These are phyloP conservation scores for Dendrolimus punctatus DNA, from an alignment of 1,140 invertebrate species.

Conservation along the genomic window DNA sequence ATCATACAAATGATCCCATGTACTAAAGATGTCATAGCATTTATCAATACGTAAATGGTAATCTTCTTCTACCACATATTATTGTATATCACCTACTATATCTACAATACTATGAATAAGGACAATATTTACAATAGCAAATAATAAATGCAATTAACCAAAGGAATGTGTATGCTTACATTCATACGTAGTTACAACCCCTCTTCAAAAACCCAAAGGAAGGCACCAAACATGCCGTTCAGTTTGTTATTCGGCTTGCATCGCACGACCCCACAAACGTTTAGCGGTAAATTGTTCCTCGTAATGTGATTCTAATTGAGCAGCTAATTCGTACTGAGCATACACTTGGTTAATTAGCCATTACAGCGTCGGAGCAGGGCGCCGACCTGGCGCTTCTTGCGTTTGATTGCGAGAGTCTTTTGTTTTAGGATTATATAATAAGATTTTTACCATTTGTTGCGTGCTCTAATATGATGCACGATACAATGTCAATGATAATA, in stretches of 20 bases:
- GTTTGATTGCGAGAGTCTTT: background rate
- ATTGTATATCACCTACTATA: too few species aligned
- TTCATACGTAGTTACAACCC: too few species aligned
- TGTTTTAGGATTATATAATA: background rate
- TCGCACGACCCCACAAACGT: conserved; percentile 44
- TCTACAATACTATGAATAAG: too few species aligned
- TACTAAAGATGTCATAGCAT: too few species aligned
- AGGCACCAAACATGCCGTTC: conserved; percentile 11
- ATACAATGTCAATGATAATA: too few species aligned
- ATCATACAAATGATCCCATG: too few species aligned
- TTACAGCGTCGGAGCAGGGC: conserved; percentile 13
- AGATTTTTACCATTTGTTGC: background rate
- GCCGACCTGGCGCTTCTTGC: conserved; percentile 6
- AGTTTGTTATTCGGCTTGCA: conserved; percentile 57
- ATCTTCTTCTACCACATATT: too few species aligned
- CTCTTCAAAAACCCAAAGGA: background rate
- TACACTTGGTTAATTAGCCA: conserved; percentile 52
- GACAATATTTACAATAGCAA: too few species aligned
- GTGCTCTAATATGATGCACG: too few species aligned
- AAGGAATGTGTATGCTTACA: too few species aligned
- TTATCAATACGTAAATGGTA: too few species aligned
- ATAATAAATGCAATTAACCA: too few species aligned
- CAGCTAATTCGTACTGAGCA: conserved; percentile 58
- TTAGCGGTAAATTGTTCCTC: conserved; percentile 60
- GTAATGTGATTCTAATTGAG: conserved; percentile 68